phyloP scores from a whole-genome alignment of 2,113 vertebrate species.

The Hippocampus comes region DNA sequence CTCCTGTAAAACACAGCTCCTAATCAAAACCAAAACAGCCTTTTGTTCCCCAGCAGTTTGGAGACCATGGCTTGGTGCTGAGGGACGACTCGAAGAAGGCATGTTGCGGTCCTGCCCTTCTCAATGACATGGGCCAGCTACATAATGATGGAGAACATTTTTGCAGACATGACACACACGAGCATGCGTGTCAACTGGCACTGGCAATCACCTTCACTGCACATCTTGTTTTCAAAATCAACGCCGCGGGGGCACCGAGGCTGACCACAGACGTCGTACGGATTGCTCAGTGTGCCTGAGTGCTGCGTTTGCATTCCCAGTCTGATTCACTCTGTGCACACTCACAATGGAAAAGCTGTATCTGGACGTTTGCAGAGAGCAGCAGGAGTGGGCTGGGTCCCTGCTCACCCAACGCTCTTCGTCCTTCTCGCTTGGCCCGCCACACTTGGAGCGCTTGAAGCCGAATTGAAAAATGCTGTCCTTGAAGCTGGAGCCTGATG shows the following conservation, averaged over 20 bases:
- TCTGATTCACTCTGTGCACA: slow-evolving; percentile 58
- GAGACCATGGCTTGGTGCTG: slow-evolving; percentile 36
- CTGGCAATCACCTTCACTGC: slow-evolving; percentile 51
- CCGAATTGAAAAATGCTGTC: too few relatives aligned
- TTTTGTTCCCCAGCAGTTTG: slow-evolving; percentile 48
- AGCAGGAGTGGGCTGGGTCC: slow-evolving; percentile 31
- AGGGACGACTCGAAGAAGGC: slow-evolving; percentile 13
- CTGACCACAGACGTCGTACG: slow-evolving; percentile 68
- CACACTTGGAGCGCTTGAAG: slow-evolving; percentile 19
- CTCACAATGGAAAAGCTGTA: slow-evolving; percentile 57
- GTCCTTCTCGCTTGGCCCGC: slow-evolving; percentile 22
- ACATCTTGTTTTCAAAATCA: slow-evolving; percentile 39
- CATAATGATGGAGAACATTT: slow-evolving; percentile 11
- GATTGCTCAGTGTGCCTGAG: slow-evolving; percentile 63
- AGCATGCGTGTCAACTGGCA: slow-evolving; percentile 33
- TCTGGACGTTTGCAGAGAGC: slow-evolving; percentile 50
- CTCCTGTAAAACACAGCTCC: slow-evolving; percentile 70
- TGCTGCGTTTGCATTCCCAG: slow-evolving; percentile 65
- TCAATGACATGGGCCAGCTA: slow-evolving; percentile 9
- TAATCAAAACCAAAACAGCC: slow-evolving; percentile 75
- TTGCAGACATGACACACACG: slow-evolving; percentile 5
- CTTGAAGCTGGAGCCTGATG: background rate
- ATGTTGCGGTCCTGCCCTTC: slow-evolving; percentile 10
- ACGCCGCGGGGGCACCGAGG: slow-evolving; percentile 53
- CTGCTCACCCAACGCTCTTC: slow-evolving; percentile 32